These are phyloP conservation scores for Calliscelio sp. DNA, from an alignment of 2,888 invertebrate species.

Conservation along the genomic window DNA sequence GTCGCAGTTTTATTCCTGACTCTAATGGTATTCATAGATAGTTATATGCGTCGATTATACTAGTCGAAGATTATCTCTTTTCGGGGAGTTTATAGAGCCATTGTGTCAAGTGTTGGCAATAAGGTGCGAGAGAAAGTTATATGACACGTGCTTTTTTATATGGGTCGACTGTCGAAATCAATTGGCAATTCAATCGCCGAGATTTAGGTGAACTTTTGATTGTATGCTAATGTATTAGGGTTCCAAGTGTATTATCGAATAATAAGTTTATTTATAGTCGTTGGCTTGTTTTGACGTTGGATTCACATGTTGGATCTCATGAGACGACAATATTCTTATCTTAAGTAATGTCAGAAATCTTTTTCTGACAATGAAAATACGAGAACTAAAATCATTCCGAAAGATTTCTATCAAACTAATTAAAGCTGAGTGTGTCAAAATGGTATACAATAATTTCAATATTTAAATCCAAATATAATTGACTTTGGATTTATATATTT, in stretches of 20 bases:
- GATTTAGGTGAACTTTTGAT: slow-evolving; percentile 18
- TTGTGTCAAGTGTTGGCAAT: no score
- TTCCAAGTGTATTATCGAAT: neutral
- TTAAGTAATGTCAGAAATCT: no score
- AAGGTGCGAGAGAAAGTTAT: slow-evolving; percentile 29
- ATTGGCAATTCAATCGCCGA: neutral
- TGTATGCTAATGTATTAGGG: slow-evolving; percentile 27
- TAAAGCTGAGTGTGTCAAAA: no score
- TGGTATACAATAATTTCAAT: no score
- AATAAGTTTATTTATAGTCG: slow-evolving; percentile 14
- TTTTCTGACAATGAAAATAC: no score
- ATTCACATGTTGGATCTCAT: no score
- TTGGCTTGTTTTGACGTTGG: neutral
- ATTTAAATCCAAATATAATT: no score
- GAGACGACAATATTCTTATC: no score
- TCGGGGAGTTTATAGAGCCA: slow-evolving; percentile 3
- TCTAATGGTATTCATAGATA: slow-evolving; percentile 36
- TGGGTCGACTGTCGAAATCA: slow-evolving; percentile 3
- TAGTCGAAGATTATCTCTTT: slow-evolving; percentile 30
- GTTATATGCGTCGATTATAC: slow-evolving; percentile 23
- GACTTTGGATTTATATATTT: no score
- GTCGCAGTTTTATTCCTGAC: slow-evolving; percentile 11
- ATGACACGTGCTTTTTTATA: slow-evolving; percentile 7
- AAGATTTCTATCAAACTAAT: no score
- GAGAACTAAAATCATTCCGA: no score